phyloP scores from a whole-genome alignment of 1,140 invertebrate genomes.

The Littorina saxatilis region DNA sequence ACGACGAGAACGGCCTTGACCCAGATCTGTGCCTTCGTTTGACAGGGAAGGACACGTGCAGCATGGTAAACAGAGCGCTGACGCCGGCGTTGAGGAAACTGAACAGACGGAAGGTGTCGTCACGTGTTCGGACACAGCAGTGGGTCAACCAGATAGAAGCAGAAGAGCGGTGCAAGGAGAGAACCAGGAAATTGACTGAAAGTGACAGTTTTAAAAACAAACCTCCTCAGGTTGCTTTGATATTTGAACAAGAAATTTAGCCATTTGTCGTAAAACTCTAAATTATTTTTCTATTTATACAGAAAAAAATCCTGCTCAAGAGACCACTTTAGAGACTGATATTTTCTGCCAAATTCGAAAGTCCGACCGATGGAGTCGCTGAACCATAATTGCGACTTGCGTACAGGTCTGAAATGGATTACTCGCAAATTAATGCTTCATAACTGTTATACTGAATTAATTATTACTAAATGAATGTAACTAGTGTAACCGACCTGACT shows the following conservation, averaged over 20 bases:
- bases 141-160: slow-evolving; percentile 35
- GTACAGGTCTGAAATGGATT: too few species aligned
- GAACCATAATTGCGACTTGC: too few species aligned
- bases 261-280: background rate
- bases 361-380: too few species aligned
- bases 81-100: slow-evolving; percentile 28
- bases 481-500: too few species aligned
- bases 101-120: slow-evolving; percentile 30
- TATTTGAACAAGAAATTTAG: background rate
- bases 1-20: slow-evolving; percentile 21
- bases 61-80: background rate
- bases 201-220: background rate
- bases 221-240: background rate
- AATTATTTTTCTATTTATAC: too few species aligned
- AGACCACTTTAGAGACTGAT: too few species aligned
- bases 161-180: background rate
- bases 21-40: slow-evolving; percentile 8
- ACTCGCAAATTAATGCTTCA: too few species aligned
- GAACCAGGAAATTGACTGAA: background rate
- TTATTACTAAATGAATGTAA: too few species aligned
- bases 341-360: too few species aligned
- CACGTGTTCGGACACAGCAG: slow-evolving; percentile 27
- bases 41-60: background rate
- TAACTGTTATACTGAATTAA: too few species aligned
- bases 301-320: too few species aligned